Conservation (phyloP, 2,797 vertebrate genomes). For the Xenentodon cancila region DNA sequence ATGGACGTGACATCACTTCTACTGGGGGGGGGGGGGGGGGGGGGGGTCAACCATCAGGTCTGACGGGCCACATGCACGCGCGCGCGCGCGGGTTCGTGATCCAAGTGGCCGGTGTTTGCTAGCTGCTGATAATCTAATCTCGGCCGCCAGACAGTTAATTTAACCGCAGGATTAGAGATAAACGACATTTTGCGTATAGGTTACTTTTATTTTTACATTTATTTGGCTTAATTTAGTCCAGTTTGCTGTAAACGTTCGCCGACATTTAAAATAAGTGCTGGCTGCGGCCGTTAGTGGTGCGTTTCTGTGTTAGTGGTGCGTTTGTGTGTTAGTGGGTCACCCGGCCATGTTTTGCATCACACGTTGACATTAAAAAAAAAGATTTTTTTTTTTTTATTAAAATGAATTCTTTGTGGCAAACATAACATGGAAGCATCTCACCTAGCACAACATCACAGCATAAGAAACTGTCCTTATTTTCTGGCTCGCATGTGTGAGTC, state of each 20-base stretch:
- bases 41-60: too few relatives aligned
- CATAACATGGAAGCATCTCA: too few relatives aligned
- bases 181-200: neutral
- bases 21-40: too few relatives aligned
- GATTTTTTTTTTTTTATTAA: too few relatives aligned
- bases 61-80: too few relatives aligned
- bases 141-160: slow-evolving; percentile 61
- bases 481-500: too few relatives aligned
- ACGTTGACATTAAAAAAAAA: too few relatives aligned
- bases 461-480: too few relatives aligned
- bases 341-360: slow-evolving; percentile 34
- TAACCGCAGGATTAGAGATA: neutral
- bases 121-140: slow-evolving; percentile 56
- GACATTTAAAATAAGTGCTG: neutral
- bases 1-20: too few relatives aligned
- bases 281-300: neutral
- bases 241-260: neutral
- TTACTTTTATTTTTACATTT: neutral
- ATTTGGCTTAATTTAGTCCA: neutral
- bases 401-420: too few relatives aligned
- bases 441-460: too few relatives aligned
- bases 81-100: neutral
- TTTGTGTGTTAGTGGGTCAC: slow-evolving; percentile 58
- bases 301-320: neutral
- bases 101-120: slow-evolving; percentile 32